These are phyloP conservation scores for Halesus radiatus DNA, from an alignment of 1,140 invertebrate genomes.

Conservation along the genomic window DNA sequence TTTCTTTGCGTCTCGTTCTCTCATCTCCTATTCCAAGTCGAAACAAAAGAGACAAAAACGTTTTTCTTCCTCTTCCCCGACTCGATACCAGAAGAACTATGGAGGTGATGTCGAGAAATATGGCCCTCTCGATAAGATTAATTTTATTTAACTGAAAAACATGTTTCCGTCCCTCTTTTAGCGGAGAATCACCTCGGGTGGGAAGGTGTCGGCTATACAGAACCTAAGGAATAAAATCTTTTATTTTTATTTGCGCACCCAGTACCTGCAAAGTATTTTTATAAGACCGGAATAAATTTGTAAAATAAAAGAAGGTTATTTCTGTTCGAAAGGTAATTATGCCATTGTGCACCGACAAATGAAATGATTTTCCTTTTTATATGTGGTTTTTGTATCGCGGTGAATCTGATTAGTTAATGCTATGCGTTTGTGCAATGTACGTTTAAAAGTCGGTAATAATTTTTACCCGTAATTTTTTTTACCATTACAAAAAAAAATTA, in stretches of 20 bases:
- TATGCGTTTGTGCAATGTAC: too few relatives aligned
- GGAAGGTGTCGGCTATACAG: conserved; percentile 40
- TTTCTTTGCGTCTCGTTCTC: conserved; percentile 19
- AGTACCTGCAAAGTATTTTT: conserved; percentile 53
- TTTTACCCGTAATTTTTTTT: too few relatives aligned
- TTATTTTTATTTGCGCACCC: conserved; percentile 55
- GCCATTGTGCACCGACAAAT: conserved; percentile 4
- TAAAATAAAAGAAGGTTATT: conserved; percentile 48
- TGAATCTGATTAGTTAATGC: too few relatives aligned
- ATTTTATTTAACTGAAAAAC: conserved; percentile 63
- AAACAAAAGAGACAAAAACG: conserved; percentile 63
- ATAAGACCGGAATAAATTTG: conserved; percentile 52
- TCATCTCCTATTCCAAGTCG: neutral
- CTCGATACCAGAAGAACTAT: conserved; percentile 66
- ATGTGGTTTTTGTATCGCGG: neutral
- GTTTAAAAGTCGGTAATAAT: too few relatives aligned
- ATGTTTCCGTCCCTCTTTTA: conserved; percentile 47
- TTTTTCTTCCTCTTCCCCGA: conserved; percentile 60
- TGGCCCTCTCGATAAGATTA: conserved; percentile 70
- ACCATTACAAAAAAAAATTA: too few relatives aligned
- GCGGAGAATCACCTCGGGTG: neutral
- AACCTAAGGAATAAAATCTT: conserved; percentile 49
- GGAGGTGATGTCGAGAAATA: conserved; percentile 69
- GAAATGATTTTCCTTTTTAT: neutral
- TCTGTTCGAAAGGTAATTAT: conserved; percentile 33